phyloP scores from a whole-genome alignment of 2,113 vertebrate genomes.

The Holacanthus passer region DNA sequence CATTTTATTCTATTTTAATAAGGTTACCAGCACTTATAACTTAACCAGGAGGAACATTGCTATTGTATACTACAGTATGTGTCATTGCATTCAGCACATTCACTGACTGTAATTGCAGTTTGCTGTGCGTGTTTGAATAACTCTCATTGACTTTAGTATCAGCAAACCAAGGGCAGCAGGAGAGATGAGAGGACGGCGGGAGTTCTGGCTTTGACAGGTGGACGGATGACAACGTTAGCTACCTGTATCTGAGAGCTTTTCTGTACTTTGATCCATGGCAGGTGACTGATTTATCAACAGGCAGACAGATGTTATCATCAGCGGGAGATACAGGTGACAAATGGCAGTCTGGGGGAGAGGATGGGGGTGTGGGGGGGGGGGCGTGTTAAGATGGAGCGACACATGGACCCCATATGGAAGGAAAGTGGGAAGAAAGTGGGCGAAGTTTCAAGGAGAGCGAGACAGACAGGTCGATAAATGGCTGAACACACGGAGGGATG shows the following conservation, averaged over 20 bases:
- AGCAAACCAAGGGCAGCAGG: constrained; percentile 46
- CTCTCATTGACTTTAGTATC: constrained; percentile 19
- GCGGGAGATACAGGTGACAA: constrained; percentile 59
- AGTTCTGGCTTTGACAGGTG: constrained; percentile 53
- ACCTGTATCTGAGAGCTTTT: constrained; percentile 52
- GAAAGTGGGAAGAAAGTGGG: constrained; percentile 10
- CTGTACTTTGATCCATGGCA: constrained; percentile 61
- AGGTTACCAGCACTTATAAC: constrained; percentile 6
- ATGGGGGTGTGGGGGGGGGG: background rate
- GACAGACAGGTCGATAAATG: constrained; percentile 21
- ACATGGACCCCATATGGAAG: background rate
- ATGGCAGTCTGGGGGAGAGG: constrained; percentile 37
- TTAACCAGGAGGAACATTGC: background rate
- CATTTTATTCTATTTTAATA: background rate
- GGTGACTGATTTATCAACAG: constrained; percentile 60
- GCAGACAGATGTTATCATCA: constrained; percentile 67
- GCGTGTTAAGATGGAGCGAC: constrained; percentile 2
- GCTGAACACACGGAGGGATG: constrained; percentile 17
- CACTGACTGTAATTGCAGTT: background rate
- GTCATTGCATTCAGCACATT: background rate
- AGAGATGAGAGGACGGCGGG: constrained; percentile 39
- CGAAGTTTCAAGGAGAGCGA: constrained; percentile 36
- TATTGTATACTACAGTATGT: background rate
- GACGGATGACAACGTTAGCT: constrained; percentile 53
- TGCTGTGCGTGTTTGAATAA: background rate